These are phyloP conservation scores for Tretioscincus oriximinensis DNA, from an alignment of 2,113 vertebrate genomes.

Conservation along the genomic window DNA sequence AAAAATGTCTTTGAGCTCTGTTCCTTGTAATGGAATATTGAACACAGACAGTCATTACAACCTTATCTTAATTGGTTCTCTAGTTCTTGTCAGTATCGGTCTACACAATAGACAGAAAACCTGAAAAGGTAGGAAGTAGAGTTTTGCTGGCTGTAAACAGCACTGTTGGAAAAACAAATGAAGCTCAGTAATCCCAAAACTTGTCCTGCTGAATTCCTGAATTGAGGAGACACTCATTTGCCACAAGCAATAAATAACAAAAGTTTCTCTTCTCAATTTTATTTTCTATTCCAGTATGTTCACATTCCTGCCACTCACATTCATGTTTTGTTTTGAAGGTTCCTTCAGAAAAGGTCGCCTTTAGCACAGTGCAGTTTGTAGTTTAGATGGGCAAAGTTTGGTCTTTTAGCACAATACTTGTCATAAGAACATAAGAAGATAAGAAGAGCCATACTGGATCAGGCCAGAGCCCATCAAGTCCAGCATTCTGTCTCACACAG, in stretches of 20 bases:
- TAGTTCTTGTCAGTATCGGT: background rate
- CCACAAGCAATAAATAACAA: background rate
- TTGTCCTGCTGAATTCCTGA: background rate
- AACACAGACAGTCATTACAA: background rate
- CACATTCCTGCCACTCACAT: too few relatives aligned
- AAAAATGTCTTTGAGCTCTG: background rate
- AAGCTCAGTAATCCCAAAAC: background rate
- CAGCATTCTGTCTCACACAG: too few relatives aligned
- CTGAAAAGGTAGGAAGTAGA: background rate
- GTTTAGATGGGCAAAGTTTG: too few relatives aligned
- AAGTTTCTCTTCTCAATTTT: background rate
- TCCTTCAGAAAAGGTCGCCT: too few relatives aligned
- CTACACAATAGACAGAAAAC: background rate
- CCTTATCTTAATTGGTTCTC: constrained; percentile 3
- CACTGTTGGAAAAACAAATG: background rate
- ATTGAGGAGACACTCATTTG: background rate
- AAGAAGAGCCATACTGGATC: too few relatives aligned
- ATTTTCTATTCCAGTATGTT: too few relatives aligned
- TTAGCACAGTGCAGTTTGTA: too few relatives aligned
- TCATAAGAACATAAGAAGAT: too few relatives aligned
- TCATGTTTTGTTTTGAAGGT: too few relatives aligned
- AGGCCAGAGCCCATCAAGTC: too few relatives aligned
- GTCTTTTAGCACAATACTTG: too few relatives aligned
- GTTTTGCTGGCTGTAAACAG: background rate
- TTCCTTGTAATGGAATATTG: constrained; percentile 1